phyloP scores from a whole-genome alignment of 2,113 vertebrate genomes.

The Saguinus imperator region DNA sequence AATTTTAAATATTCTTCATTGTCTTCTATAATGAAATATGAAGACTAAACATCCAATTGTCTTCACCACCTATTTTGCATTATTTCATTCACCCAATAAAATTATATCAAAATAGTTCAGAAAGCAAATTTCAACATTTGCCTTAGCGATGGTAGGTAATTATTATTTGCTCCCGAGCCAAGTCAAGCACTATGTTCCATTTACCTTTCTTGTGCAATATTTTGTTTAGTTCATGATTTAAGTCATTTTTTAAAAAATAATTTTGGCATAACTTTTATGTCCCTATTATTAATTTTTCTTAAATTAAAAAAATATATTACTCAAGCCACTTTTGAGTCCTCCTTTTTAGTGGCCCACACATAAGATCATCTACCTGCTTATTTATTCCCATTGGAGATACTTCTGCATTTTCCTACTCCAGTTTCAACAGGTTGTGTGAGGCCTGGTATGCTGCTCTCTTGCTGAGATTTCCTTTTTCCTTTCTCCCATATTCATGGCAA shows the following conservation, averaged over 20 bases:
- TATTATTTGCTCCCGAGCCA: background rate
- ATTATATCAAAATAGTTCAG: conserved; percentile 11
- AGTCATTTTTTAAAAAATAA: conserved; percentile 19
- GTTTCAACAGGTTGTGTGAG: background rate
- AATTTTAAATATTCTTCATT: conserved; percentile 10
- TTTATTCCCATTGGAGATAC: background rate
- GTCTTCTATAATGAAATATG: background rate
- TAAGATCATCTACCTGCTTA: background rate
- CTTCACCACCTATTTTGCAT: background rate
- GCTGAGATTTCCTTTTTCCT: background rate
- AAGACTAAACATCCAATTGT: background rate
- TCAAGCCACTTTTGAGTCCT: background rate
- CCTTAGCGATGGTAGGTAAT: background rate
- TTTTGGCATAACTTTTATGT: background rate
- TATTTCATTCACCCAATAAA: background rate
- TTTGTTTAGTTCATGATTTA: background rate
- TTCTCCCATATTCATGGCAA: no score
- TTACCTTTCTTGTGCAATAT: background rate
- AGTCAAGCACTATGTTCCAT: conserved; percentile 29
- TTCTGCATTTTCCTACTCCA: rapidly evolving
- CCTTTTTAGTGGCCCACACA: background rate
- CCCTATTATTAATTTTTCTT: background rate
- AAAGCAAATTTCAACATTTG: conserved; percentile 32
- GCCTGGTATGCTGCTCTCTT: rapidly evolving
- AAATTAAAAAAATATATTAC: background rate